Evolutionary conservation across 92 coral and sea anemone species (phyloP), one percentile per base, ranked within the genome.

Genomic region (Paragorgia papillata): DNA sequence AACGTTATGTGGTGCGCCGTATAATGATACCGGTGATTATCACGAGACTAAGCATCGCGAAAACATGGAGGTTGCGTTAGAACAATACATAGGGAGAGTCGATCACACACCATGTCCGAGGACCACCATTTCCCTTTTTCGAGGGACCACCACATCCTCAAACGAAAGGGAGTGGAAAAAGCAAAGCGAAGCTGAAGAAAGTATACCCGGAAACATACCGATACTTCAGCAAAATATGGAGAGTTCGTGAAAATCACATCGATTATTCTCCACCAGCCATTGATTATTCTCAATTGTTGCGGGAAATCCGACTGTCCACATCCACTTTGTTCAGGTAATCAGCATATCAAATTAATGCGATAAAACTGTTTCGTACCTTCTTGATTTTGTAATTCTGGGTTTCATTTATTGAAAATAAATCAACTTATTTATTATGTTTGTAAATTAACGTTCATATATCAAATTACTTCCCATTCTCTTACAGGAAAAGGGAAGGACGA

Each of bases 1-100:
- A 3, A 82, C 90, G 0, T 29, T 75, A 9, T 32, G 73, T 59
- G 82, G 85, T n/a, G 61, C 25, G 2, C 89, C 89, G 2, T 86
- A 58, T 62, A 30, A 39, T 1, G 83, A 31, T 21, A 37, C 26
- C 0, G 83, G 83, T 1, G 67, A 49, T 20, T 62, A 46, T 17
- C 63, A 66, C 27, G 79, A 85, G 22, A 18, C 49, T 0, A 85
- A 85, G 24, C 69, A 76, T 51, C 21, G 67, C 3, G 86, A 65
- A 57, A 85, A 54, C 76, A 85, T 84, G 84, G 66, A 33, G 10
- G 80, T 74, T 0, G 84, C 80, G n/a, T 27, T 84, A 18, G 13
- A 39, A 29, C 84, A 84, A 20, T 84, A 70, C 44, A 40, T 66
- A 18, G 32, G 41, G 17, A 28, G 88, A 24, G 85, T 79, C 9